These are phyloP conservation scores for Nezara viridula DNA, from an alignment of 2,888 invertebrate genomes.

Conservation along the genomic window DNA sequence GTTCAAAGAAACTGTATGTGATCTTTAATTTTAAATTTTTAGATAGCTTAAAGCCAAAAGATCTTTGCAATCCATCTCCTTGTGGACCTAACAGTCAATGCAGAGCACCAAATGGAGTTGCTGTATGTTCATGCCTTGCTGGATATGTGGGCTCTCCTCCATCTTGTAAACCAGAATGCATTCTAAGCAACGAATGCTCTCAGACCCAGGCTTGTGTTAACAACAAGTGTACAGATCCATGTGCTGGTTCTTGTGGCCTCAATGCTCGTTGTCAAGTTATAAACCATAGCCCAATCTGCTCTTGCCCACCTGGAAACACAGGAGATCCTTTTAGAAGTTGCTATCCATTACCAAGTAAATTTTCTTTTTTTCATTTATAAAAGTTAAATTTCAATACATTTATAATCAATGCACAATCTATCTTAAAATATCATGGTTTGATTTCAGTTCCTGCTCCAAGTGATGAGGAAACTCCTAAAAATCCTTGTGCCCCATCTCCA, in stretches of 20 bases:
- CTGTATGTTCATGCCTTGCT: conserved; percentile 81
- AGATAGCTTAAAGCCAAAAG: conserved; percentile 66
- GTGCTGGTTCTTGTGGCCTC: conserved; percentile 82
- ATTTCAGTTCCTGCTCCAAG: conserved; percentile 65
- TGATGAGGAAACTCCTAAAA: conserved; percentile 65
- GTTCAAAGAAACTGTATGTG: not conserved
- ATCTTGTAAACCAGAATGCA: conserved; percentile 83
- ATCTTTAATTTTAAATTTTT: conserved; percentile 10
- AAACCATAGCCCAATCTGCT: conserved; percentile 86
- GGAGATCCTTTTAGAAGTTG: conserved; percentile 76
- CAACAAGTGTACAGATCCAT: conserved; percentile 81
- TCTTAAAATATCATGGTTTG: not conserved
- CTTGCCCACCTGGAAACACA: conserved; percentile 80
- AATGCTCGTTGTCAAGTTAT: conserved; percentile 86
- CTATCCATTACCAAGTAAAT: conserved; percentile 62
- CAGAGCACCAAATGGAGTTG: conserved; percentile 72
- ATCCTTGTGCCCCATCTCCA: conserved; percentile 82
- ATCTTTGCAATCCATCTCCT: conserved; percentile 84
- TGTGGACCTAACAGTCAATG: conserved; percentile 86
- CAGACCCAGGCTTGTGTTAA: conserved; percentile 79
- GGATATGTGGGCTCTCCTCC: conserved; percentile 85
- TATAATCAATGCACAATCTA: not conserved
- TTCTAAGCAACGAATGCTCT: conserved; percentile 79
- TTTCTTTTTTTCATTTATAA: not conserved
- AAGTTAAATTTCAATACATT: not conserved